Conservation (phyloP, 2,797 vertebrate genomes). For the Gila robusta region DNA sequence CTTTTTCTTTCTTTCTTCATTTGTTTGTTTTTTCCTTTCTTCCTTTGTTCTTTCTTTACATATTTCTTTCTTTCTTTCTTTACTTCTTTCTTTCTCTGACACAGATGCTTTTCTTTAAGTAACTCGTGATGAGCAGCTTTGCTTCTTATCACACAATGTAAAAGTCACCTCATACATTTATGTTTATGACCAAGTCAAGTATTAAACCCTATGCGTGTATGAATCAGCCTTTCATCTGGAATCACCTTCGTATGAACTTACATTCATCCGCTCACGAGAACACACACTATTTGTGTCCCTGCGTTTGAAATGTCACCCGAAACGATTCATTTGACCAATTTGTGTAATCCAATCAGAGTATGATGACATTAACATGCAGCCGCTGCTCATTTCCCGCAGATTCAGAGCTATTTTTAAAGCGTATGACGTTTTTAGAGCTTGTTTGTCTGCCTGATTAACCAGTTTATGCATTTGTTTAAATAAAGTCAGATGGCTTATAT, state of each 20-base stretch:
- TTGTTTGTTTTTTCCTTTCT: neutral
- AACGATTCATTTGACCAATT: slow-evolving; percentile 8
- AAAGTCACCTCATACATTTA: neutral
- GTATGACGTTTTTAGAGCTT: slow-evolving; percentile 14
- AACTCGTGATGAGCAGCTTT: neutral
- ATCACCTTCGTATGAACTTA: neutral
- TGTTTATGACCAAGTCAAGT: neutral
- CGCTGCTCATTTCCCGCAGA: neutral
- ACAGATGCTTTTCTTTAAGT: neutral
- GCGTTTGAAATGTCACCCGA: neutral
- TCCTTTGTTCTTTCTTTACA: neutral
- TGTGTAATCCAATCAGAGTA: neutral
- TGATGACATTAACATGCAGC: neutral
- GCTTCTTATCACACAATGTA: neutral
- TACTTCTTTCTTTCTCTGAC: neutral
- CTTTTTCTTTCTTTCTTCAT: no score
- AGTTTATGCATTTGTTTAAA: slow-evolving; percentile 50
- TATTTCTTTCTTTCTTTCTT: no score
- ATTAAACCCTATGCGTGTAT: neutral
- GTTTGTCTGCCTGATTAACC: slow-evolving; percentile 51
- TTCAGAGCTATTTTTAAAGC: neutral
- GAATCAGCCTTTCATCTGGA: neutral
- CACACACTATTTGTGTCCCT: neutral
- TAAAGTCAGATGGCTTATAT: slow-evolving; percentile 46
- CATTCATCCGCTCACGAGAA: neutral